Evolutionary conservation across 2,113 vertebrate genomes (phyloP).

Genomic region (Hiodon alosoides): DNA sequence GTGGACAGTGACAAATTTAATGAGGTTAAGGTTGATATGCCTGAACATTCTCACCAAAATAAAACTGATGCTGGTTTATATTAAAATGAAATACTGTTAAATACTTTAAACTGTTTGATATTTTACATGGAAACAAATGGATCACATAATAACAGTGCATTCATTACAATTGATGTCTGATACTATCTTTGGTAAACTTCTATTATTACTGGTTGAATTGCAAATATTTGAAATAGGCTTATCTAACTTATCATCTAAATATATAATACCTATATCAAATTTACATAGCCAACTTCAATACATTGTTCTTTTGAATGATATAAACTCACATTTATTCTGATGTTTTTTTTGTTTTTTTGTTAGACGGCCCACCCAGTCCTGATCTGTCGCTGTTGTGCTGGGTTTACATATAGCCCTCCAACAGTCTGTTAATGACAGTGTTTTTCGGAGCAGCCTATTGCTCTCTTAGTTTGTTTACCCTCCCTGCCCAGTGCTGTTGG

Average conservation of each 20-base stretch:
- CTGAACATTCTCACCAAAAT: no score
- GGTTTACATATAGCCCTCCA: no score
- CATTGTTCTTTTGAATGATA: no score
- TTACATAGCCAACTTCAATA: no score
- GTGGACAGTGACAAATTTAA: constrained; percentile 5
- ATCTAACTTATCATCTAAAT: background rate
- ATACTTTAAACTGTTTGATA: background rate
- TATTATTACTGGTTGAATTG: no score
- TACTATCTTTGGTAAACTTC: no score
- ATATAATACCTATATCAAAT: background rate
- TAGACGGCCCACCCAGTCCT: background rate
- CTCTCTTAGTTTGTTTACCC: background rate
- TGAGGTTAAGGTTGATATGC: background rate
- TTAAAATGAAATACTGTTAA: background rate
- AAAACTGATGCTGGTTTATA: background rate
- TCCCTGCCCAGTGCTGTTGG: background rate
- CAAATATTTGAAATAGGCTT: no score
- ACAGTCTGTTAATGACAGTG: no score
- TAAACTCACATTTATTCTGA: no score
- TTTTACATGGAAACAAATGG: background rate
- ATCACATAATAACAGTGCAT: background rate
- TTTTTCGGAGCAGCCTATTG: background rate
- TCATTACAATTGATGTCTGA: background rate
- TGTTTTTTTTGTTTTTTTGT: no score
- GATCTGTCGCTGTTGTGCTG: no score